Evolutionary conservation across 2,113 vertebrate species (phyloP).

Genomic region (Planiliza haematocheilus): DNA sequence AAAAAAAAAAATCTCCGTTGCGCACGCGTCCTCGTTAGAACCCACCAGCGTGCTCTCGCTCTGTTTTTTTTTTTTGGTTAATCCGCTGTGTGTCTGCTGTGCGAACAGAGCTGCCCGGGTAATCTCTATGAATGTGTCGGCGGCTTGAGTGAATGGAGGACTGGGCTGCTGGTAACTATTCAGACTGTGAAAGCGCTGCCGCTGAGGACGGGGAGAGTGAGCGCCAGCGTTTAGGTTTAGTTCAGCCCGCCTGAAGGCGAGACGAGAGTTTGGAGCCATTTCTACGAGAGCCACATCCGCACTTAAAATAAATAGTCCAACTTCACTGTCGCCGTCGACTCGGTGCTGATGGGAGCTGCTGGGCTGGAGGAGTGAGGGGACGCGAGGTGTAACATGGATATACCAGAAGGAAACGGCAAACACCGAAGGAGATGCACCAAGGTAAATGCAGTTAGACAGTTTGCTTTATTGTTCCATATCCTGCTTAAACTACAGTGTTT

Average conservation of each 20-base stretch:
- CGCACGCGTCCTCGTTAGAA: neutral
- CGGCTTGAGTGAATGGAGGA: constrained; percentile 8
- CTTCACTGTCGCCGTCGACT: constrained; percentile 39
- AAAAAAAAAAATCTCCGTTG: neutral
- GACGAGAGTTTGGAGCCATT: constrained; percentile 40
- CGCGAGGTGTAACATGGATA: constrained; percentile 74
- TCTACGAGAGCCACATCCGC: constrained; percentile 18
- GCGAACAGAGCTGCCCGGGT: constrained; percentile 1
- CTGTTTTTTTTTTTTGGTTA: neutral
- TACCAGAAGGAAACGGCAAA: constrained; percentile 54
- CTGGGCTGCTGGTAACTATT: neutral
- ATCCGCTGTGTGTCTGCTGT: constrained; percentile 4
- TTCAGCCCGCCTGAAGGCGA: neutral
- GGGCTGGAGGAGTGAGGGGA: constrained; percentile 50
- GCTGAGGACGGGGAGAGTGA: neutral
- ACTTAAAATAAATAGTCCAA: constrained; percentile 50
- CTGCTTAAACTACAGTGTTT: neutral
- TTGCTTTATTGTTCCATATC: neutral
- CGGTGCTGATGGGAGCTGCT: constrained; percentile 28
- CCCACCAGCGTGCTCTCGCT: constrained; percentile 8
- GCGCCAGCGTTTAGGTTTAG: neutral
- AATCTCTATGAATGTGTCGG: constrained; percentile 8
- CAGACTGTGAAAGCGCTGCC: neutral
- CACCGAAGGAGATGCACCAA: constrained; percentile 39
- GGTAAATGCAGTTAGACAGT: constrained; percentile 42